phyloP scores from a whole-genome alignment of 53 echinoderm and acorn worm species.

The Patiria pectinifera region DNA sequence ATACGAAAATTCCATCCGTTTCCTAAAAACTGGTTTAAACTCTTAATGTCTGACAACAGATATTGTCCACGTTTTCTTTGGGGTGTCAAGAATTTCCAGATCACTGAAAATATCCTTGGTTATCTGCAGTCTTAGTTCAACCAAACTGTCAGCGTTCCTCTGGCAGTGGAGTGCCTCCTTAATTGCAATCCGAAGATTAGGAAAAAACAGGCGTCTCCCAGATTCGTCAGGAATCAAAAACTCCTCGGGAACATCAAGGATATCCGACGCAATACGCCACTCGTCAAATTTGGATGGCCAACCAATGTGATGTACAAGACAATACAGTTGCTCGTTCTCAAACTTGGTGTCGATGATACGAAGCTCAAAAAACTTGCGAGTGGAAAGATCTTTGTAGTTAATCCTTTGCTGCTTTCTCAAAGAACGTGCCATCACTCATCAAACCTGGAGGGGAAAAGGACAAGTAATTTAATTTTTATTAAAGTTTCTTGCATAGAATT shows the following conservation, averaged over 20 bases:
- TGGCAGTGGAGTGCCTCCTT: slow-evolving; percentile 78
- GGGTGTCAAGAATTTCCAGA: slow-evolving; percentile 23
- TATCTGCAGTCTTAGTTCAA: slow-evolving; percentile 62
- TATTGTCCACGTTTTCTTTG: slow-evolving; percentile 46
- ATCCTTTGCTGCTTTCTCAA: slow-evolving; percentile 45
- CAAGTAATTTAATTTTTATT: neutral
- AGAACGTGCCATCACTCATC: slow-evolving; percentile 24
- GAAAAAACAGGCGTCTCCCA: slow-evolving; percentile 49
- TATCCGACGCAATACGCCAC: slow-evolving; percentile 56
- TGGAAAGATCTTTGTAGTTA: slow-evolving; percentile 45
- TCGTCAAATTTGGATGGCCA: slow-evolving; percentile 71
- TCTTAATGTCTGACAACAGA: slow-evolving; percentile 34
- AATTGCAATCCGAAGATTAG: slow-evolving; percentile 55
- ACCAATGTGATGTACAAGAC: slow-evolving; percentile 59
- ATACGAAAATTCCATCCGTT: slow-evolving; percentile 69
- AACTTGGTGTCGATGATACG: slow-evolving; percentile 52
- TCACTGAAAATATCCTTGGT: slow-evolving; percentile 54
- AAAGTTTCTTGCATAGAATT: too few species aligned
- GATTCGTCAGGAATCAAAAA: slow-evolving; percentile 21
- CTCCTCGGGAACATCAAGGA: slow-evolving; percentile 48
- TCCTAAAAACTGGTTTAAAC: slow-evolving; percentile 61
- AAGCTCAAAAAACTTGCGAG: slow-evolving; percentile 44
- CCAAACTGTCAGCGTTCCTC: slow-evolving; percentile 72
- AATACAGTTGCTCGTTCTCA: slow-evolving; percentile 41
- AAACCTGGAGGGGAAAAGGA: slow-evolving; percentile 26